Evolutionary conservation across 2,888 invertebrate species (phyloP).

Genomic region (Nemotelus pantherinus): DNA sequence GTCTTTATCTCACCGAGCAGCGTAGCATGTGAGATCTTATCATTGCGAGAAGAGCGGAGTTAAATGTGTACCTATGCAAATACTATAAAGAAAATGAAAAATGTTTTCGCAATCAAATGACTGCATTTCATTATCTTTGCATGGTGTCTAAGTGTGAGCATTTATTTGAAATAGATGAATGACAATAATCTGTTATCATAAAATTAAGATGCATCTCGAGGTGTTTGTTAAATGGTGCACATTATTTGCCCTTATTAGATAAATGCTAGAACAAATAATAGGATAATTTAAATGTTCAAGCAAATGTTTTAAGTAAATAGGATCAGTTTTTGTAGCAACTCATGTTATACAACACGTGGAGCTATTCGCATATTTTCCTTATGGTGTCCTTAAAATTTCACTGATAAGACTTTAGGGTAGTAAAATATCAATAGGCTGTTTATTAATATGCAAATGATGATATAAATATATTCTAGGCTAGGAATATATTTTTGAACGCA

Average conservation of each 20-base stretch:
- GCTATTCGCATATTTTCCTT: too few relatives aligned
- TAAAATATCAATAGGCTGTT: too few relatives aligned
- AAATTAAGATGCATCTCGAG: background rate
- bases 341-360: too few relatives aligned
- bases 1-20: slow-evolving; percentile 20
- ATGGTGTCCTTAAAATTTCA: too few relatives aligned
- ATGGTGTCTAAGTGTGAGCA: background rate
- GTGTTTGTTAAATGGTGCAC: slow-evolving; percentile 18
- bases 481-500: too few relatives aligned
- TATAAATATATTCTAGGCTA: too few relatives aligned
- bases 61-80: slow-evolving; percentile 19
- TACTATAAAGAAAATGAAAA: slow-evolving; percentile 25
- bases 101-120: slow-evolving; percentile 37
- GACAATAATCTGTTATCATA: slow-evolving; percentile 28
- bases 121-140: slow-evolving; percentile 11
- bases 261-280: slow-evolving; percentile 31
- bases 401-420: too few relatives aligned
- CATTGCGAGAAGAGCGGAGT: background rate
- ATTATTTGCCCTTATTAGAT: slow-evolving; percentile 34
- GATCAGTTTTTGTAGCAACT: too few relatives aligned
- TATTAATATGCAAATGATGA: too few relatives aligned
- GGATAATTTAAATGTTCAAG: background rate
- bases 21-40: slow-evolving; percentile 1
- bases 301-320: background rate
- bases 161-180: slow-evolving; percentile 23